Evolutionary conservation across 2,113 vertebrate species (phyloP).

Genomic region (Scytalopus superciliaris): DNA sequence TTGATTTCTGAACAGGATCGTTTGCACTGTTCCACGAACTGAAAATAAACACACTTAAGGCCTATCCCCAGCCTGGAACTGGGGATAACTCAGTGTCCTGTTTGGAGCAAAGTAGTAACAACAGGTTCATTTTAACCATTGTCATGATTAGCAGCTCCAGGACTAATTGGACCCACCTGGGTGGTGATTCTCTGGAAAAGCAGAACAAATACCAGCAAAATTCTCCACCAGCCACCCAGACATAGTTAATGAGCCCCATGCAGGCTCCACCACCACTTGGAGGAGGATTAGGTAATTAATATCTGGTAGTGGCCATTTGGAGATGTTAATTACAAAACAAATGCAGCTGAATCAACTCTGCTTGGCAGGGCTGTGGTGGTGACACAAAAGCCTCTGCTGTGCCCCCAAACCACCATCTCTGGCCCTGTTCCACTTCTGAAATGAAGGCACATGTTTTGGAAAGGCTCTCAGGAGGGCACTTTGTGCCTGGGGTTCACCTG

Average conservation of each 20-base stretch:
- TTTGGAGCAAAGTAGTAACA: background rate
- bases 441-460: background rate
- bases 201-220: background rate
- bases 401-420: background rate
- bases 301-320: background rate
- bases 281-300: background rate
- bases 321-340: background rate
- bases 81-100: rapidly evolving
- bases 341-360: background rate
- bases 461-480: background rate
- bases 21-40: too few relatives aligned
- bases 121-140: background rate
- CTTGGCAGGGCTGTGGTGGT: background rate
- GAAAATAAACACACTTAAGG: background rate
- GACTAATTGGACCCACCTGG: background rate
- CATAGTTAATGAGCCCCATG: background rate
- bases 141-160: background rate
- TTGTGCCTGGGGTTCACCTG: rapidly evolving
- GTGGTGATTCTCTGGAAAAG: background rate
- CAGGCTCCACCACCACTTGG: background rate
- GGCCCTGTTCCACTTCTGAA: background rate
- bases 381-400: background rate
- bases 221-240: background rate
- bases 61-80: rapidly evolving
- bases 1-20: background rate